A percentile compares a stretch with the other conserved stretches of the same genome.
Evolutionary conservation across 2,888 invertebrate species (phyloP).

Genomic region (Euplagia quadripunctaria): DNA sequence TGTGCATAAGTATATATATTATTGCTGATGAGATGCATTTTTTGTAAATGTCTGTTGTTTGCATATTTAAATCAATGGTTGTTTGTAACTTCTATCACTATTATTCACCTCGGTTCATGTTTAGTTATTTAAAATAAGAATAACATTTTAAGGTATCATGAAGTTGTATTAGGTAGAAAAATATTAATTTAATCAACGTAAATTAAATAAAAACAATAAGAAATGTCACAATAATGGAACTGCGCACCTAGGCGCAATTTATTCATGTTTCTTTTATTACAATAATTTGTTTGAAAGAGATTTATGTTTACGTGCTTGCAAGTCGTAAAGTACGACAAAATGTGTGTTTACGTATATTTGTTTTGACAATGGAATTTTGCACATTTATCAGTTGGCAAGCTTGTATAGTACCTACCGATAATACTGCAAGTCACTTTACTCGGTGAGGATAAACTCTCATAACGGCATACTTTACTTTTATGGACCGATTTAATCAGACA

Average conservation of each 20-base stretch:
- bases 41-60: not conserved
- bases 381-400: conserved; percentile 41
- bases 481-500: conserved; percentile 28
- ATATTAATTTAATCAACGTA: not conserved
- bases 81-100: not conserved
- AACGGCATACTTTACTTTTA: conserved; percentile 16
- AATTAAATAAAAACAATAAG: conserved; percentile 5
- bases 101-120: not conserved
- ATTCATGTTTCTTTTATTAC: conserved; percentile 15
- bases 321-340: conserved; percentile 25
- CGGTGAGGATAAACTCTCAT: conserved; percentile 20
- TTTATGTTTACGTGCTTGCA: conserved; percentile 23
- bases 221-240: conserved; percentile 8
- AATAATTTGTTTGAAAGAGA: conserved; percentile 17
- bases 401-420: conserved; percentile 12
- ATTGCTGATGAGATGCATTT: too few species aligned
- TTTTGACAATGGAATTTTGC: conserved; percentile 31
- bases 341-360: conserved; percentile 21
- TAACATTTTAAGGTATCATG: not conserved
- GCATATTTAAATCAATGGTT: too few species aligned
- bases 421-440: conserved; percentile 24
- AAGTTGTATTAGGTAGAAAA: not conserved
- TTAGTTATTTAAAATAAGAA: not conserved
- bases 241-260: conserved; percentile 7
- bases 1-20: too few species aligned